Percentiles rank a stretch among this genome's conserved stretches.
These are phyloP conservation scores for Miichthys miiuy DNA, from an alignment of 2,797 vertebrate genomes.

Conservation along the genomic window DNA sequence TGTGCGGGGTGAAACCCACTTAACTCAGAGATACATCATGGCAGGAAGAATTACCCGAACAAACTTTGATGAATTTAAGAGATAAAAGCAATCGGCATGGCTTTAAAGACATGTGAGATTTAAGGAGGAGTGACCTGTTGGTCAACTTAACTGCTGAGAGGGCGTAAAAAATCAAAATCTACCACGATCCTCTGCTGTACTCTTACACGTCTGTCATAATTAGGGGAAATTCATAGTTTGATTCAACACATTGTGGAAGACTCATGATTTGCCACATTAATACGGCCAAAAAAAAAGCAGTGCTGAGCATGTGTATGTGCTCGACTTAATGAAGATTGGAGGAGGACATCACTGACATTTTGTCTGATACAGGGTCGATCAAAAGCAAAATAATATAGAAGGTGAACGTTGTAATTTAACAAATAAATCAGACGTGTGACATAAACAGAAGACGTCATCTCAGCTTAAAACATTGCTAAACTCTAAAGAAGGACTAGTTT, in stretches of 20 bases:
- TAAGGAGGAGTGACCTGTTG: conserved; percentile 66
- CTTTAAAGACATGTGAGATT: conserved; percentile 61
- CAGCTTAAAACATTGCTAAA: neutral
- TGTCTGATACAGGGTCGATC: neutral
- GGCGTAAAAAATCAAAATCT: conserved; percentile 45
- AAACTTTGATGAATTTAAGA: conserved; percentile 79
- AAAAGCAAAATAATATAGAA: neutral
- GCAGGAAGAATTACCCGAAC: conserved; percentile 68
- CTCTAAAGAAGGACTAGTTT: neutral
- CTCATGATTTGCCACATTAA: conserved; percentile 28
- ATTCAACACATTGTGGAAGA: conserved; percentile 23
- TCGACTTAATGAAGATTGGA: neutral
- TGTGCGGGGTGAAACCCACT: conserved; percentile 77
- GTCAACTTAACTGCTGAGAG: conserved; percentile 69
- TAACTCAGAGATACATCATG: conserved; percentile 80
- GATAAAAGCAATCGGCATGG: conserved; percentile 68
- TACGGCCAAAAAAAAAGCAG: conserved; percentile 5
- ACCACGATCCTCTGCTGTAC: conserved; percentile 22
- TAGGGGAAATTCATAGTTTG: conserved; percentile 25
- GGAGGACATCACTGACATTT: neutral
- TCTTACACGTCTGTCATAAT: conserved; percentile 32
- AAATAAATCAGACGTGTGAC: neutral
- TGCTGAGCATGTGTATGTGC: neutral
- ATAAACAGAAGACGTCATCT: neutral
- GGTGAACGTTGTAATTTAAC: neutral